Conservation (phyloP, 1,140 invertebrate genomes). For the Scaptomyza montana region DNA sequence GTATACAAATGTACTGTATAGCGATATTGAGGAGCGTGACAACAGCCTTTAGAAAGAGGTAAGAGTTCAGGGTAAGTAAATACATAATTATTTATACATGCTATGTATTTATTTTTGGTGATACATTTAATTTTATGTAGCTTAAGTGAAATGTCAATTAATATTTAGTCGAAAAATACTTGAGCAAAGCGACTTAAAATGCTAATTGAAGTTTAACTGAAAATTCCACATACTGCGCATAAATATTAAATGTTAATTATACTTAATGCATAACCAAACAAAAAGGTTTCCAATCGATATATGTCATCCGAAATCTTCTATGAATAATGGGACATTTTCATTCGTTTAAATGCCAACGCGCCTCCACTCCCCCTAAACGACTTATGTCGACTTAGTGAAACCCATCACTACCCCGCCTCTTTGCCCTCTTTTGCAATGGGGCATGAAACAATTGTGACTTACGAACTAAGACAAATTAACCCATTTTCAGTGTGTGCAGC, state of each 20-base stretch:
- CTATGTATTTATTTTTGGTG: conserved; percentile 12
- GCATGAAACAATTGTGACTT: conserved; percentile 74
- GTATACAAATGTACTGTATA: conserved; percentile 8
- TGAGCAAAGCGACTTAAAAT: conserved; percentile 45
- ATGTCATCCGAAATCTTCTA: conserved; percentile 49
- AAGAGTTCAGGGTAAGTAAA: conserved; percentile 41
- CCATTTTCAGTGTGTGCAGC: conserved; percentile 21
- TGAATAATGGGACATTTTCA: conserved; percentile 65
- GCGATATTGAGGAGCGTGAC: too few relatives aligned
- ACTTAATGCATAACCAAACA: conserved; percentile 63
- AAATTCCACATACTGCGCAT: conserved; percentile 36
- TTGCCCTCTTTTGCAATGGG: conserved; percentile 11
- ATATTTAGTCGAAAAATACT: conserved; percentile 30
- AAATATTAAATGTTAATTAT: conserved; percentile 58
- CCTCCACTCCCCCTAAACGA: conserved; percentile 16
- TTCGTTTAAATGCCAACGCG: conserved; percentile 52
- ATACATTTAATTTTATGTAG: conserved; percentile 29
- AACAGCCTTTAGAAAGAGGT: conserved; percentile 27
- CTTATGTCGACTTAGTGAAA: conserved; percentile 48
- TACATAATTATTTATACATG: conserved; percentile 13
- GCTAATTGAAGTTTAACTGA: conserved; percentile 65
- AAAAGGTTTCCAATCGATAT: conserved; percentile 52
- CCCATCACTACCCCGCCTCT: background rate
- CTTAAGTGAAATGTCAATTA: conserved; percentile 44
- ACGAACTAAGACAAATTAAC: conserved; percentile 74